Base-by-base conservation (phyloP, 2,888 invertebrate genomes). In the Micropterix aruncella region DNA sequence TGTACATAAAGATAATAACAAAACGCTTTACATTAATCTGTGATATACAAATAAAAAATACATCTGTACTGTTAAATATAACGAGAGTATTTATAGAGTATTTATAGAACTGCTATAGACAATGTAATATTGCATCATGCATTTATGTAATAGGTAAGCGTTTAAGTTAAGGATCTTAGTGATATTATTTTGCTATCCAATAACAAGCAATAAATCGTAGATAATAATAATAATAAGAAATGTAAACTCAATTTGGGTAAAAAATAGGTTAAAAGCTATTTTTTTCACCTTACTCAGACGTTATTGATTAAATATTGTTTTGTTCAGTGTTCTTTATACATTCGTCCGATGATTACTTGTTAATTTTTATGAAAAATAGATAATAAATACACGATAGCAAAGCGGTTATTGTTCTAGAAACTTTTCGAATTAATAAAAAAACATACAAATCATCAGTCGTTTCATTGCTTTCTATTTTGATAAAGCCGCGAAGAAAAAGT, bases 101-200 rank as follows among this genome's bases (percentile, higher is more conserved):
- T 40, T 17, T 18, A 40, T 40, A 40, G 18, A 40, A 16, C 16
- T 17, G 18, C 40, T 17, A 40, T 40, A 40, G 16, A 40, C 40
- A 40, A 40, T 18, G 40, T 40, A 40, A 40, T 14, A 40, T 40
- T 40, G 40, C 40, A 17, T 40, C 16, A 40, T 40, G 40, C 18
- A 18, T 40, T 18, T 40, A 40, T 40, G 40, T 40, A 17, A n/a
- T 18, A n/a, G n/a, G 16, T 40, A 17, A 39, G 16, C 16, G 16
- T 40, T 17, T n/a, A n/a, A n/a, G 16, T 40, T 17, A 16, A 5
- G 40, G 16, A 27, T 7, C n/a, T 27, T 27, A 27, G 27, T 27
- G 12, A 27, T 27, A 27, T 27, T 27, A 27, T 27, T 27, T 27
- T 27, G 27, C 27, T 27, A 27, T 27, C 7, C 27, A 27, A 27